Evolutionary conservation across 2,113 vertebrate species (phyloP), one percentile per base, ranked within the genome.

Genomic region (Microcebus griseorufus): DNA sequence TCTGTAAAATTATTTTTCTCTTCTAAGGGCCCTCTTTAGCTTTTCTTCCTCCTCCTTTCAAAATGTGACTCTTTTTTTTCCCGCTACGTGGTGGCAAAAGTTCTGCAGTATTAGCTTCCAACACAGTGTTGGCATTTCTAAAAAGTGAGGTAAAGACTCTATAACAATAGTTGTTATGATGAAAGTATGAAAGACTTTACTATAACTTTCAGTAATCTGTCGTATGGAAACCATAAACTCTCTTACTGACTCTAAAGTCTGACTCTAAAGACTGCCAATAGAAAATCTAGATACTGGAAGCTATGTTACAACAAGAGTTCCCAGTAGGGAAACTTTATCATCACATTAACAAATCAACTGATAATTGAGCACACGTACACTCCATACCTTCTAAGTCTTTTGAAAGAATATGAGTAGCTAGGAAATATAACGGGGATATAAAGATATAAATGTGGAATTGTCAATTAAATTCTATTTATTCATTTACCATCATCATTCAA

Each of bases 391-490:
- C 14, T 58, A 90, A 95, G 18, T 29, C 37, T 93, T 69, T 90
- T 69, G 34, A 92, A 95, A 85, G 76, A 96, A 91, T 94, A 78
- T 42, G 32, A n/a, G 34, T 51, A 80, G 79, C 53, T 80, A 70
- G 13, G 6, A 93, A 92, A 64, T 60, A 80, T 39, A 79, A 82
- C 93, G 27, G 86, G 86, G 48, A 93, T 55, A 16, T 84, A 90
- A 92, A 85, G 17, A 83, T 8, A 14, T 20, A 88, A 75, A 51
- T 48, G 20, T 16, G 32, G 75, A 92, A 42, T 45, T 48, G 6
- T 72, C 27, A 37, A 55, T 58, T 85, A 76, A 72, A 82, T 86
- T 86, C 29, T 18, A 51, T 81, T 76, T 84, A 39, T 79, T 87
- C 55, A 83, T 37, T 94, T 55, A 67, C 7, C 12, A 45, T 42